phyloP scores from a whole-genome alignment of 2,797 vertebrate genomes.

The Cercopithecus petaurista region DNA sequence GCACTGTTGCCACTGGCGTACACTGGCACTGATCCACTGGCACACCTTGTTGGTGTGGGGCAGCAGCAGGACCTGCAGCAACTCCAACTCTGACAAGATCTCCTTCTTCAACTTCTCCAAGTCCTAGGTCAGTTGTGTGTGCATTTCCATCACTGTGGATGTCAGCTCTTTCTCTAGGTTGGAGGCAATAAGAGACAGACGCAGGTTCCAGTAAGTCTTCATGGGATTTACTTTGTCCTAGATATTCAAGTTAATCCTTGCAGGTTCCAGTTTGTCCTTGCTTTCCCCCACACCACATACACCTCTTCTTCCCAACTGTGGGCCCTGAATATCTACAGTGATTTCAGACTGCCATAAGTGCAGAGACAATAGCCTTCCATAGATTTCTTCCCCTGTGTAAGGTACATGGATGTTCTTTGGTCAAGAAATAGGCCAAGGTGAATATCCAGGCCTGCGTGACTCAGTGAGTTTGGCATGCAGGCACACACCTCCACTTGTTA shows the following conservation, averaged over 20 bases:
- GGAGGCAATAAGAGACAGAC: background rate
- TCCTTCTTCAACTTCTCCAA: background rate
- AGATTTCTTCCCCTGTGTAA: background rate
- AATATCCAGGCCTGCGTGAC: no score
- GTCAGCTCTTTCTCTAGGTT: background rate
- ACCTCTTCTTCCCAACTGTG: background rate
- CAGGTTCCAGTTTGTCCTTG: background rate
- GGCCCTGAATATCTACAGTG: background rate
- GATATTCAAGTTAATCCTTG: background rate
- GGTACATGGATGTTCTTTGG: no score
- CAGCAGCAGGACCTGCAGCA: background rate
- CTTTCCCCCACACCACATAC: background rate
- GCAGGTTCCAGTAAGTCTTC: background rate
- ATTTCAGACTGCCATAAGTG: background rate
- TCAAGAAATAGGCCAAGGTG: no score
- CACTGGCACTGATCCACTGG: background rate
- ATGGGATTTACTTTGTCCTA: background rate
- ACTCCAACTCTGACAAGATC: background rate
- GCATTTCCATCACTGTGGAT: background rate
- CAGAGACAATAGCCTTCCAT: background rate
- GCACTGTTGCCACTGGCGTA: background rate
- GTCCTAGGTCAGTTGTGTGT: background rate
- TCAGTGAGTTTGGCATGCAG: no score
- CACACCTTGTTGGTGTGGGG: background rate
- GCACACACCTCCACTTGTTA: no score